A percentile compares a stretch with the other conserved stretches of the same genome.
phyloP scores from a whole-genome alignment of 2,113 vertebrate genomes.

The Nannobrachium achirus region DNA sequence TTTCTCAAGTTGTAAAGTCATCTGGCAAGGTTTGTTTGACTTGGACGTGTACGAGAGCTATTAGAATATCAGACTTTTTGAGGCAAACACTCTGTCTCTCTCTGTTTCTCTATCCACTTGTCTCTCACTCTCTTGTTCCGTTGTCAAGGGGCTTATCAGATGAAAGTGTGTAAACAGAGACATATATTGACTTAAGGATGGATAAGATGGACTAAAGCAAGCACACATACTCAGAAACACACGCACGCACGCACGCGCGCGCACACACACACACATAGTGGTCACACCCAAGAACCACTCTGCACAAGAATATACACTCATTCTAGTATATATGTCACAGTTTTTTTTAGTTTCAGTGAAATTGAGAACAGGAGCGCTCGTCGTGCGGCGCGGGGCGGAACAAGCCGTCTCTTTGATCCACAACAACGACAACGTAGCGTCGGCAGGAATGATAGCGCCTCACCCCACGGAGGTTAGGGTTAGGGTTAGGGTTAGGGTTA shows the following conservation, averaged over 20 bases:
- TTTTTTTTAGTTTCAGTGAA: too few species aligned
- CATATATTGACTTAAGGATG: background rate
- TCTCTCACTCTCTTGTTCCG: constrained; percentile 16
- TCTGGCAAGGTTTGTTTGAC: constrained; percentile 1
- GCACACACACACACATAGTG: background rate
- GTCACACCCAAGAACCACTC: too few species aligned
- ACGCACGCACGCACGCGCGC: background rate
- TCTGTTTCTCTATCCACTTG: background rate
- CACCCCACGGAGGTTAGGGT: too few species aligned
- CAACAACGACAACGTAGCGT: too few species aligned
- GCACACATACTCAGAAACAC: background rate
- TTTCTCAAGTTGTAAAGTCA: background rate
- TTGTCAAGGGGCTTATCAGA: background rate
- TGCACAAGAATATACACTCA: too few species aligned
- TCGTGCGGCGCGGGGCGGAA: too few species aligned
- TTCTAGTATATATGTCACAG: too few species aligned
- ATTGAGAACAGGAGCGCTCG: too few species aligned
- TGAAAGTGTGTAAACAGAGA: too few species aligned
- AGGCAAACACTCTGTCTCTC: background rate
- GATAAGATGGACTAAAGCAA: background rate
- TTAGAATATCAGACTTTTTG: background rate
- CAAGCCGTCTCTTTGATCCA: too few species aligned
- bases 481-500: too few species aligned
- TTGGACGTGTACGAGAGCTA: background rate
- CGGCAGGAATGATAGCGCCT: too few species aligned